These are phyloP conservation scores for Botia kubotai DNA, from an alignment of 2,797 vertebrate species.

Conservation along the genomic window DNA sequence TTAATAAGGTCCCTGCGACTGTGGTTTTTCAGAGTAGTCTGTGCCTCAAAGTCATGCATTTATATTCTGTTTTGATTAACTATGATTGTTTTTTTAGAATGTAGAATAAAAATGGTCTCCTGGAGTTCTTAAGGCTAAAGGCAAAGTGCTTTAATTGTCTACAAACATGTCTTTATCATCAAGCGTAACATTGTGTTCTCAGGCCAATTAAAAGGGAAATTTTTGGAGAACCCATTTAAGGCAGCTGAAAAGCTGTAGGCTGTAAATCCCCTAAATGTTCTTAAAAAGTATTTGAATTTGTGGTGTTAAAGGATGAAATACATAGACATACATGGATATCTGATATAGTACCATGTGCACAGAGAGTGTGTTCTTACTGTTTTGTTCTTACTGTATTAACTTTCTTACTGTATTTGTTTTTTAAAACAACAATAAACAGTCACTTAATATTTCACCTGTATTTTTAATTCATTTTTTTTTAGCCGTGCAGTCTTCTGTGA, in stretches of 20 bases:
- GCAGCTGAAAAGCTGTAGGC: not conserved
- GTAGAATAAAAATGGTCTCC: not conserved
- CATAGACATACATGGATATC: not conserved
- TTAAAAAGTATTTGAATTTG: not conserved
- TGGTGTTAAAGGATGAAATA: not conserved
- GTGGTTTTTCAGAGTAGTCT: conserved; percentile 41
- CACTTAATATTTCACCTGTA: not conserved
- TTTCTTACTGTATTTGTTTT: not conserved
- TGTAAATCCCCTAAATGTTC: not conserved
- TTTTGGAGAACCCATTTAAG: not conserved
- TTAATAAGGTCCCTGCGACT: conserved; percentile 50
- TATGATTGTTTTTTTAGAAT: not conserved
- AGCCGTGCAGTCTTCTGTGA: not conserved
- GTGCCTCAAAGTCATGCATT: conserved; percentile 1
- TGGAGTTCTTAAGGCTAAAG: not conserved
- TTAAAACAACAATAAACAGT: not conserved
- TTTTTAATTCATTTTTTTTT: no score
- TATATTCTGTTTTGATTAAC: not conserved
- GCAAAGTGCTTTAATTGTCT: not conserved
- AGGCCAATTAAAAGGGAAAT: not conserved
- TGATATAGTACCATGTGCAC: no score
- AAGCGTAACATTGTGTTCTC: not conserved
- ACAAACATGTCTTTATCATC: not conserved
- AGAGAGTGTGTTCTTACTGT: not conserved
- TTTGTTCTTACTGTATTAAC: not conserved